Evolutionary conservation across 2,797 vertebrate genomes (phyloP).

Genomic region (Nasua narica): DNA sequence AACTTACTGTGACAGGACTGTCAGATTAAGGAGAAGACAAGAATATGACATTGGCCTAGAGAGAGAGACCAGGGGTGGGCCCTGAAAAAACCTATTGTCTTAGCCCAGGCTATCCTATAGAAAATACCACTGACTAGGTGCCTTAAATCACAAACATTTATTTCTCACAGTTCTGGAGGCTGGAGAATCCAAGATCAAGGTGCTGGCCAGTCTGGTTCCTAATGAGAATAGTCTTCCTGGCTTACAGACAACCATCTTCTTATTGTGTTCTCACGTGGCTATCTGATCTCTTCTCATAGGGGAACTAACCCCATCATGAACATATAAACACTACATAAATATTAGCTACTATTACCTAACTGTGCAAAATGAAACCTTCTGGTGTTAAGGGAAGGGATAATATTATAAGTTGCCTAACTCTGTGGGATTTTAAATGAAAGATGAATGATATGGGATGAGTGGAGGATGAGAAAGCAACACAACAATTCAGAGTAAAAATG

Average conservation of each 20-base stretch:
- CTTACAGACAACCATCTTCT: not conserved
- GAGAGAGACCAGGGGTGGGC: not conserved
- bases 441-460: not conserved
- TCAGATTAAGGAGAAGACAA: not conserved
- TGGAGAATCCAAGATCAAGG: not conserved
- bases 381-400: not conserved
- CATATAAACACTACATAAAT: not conserved
- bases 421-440: slow-evolving; percentile 54
- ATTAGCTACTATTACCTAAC: not conserved
- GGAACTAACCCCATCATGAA: not conserved
- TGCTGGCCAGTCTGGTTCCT: not conserved
- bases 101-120: not conserved
- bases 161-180: not conserved
- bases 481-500: slow-evolving; percentile 65
- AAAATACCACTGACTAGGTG: not conserved
- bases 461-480: slow-evolving; percentile 19
- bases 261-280: not conserved
- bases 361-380: not conserved
- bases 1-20: not conserved
- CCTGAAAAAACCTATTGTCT: not conserved
- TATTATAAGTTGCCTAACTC: not conserved
- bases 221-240: not conserved
- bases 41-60: not conserved
- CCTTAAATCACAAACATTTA: not conserved
- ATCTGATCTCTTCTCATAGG: not conserved